Base-by-base conservation (phyloP, 1,140 invertebrate genomes). In the Drosophila varians region DNA sequence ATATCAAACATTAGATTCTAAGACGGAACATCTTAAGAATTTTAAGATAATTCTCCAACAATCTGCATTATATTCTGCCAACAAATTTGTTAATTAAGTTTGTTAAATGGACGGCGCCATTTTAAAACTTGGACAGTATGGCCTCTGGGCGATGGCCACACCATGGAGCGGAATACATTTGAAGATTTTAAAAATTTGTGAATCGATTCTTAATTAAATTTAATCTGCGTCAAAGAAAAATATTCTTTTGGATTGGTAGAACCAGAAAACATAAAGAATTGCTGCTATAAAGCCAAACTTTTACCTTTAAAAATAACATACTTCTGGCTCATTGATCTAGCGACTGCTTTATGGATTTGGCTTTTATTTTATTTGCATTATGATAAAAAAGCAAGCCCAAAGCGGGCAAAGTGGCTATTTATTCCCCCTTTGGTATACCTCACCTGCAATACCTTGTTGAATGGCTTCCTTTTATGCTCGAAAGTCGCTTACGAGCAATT, bases 401-500 rank as follows among this genome's bases (percentile, higher is more conserved):
- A 38, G n/a, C n/a, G n/a, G n/a, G n/a, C n/a, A n/a, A n/a, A n/a
- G n/a, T n/a, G n/a, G n/a, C n/a, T 16, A 38, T 16, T 5, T 12
- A 64, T 62, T 64, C 38, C 26, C 28, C 46, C 62, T 26, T 26
- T 14, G 1, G 16, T 18, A 18, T 40, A 38, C 36, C 14, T 38
- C 9, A 61, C 56, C 46, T n/a, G n/a, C n/a, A n/a, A 19, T 28
- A 21, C 18, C 26, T 40, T 7, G 25, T 8, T 12, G 23, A 40
- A 61, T 56, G 31, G 42, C 28, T 82, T 62, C 73, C 72, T 64
- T 86, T 87, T 74, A 84, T 75, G 79, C 66, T 79, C 78, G 77
- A 79, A 75, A 12, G n/a, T 77, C 80, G 77, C 75, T 86, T 84
- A 87, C 80, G 84, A 80, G 76, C 80, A 86, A 87, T 87, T 86